phyloP scores from a whole-genome alignment of 2,113 vertebrate genomes.

The Archilochus colubris region DNA sequence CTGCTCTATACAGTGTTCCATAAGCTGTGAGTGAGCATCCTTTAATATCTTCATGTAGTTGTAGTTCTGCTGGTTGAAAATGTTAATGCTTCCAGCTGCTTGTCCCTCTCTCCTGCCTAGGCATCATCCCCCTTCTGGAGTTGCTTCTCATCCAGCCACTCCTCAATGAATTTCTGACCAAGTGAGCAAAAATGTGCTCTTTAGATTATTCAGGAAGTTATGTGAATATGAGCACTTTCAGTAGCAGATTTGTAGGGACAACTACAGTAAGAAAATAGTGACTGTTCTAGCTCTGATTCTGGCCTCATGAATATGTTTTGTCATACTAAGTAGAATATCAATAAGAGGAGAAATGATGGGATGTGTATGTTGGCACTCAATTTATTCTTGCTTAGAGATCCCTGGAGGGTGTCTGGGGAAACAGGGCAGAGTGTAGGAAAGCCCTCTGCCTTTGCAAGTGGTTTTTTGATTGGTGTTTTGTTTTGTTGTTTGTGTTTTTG shows the following conservation, averaged over 20 bases:
- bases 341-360: not conserved
- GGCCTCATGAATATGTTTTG: not conserved
- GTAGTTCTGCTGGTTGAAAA: not conserved
- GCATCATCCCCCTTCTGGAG: not conserved
- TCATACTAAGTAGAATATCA: not conserved
- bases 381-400: not conserved
- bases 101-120: not conserved
- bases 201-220: not conserved
- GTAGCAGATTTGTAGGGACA: not conserved
- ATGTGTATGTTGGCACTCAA: not conserved
- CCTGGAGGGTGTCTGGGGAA: not conserved
- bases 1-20: not conserved
- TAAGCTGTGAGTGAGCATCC: not conserved
- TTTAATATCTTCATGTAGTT: not conserved
- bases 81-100: not conserved
- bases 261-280: accelerated
- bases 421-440: not conserved
- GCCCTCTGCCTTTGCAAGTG: not conserved
- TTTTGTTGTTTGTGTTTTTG: no score
- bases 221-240: accelerated
- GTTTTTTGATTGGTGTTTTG: no score
- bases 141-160: not conserved
- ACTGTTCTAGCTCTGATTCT: not conserved
- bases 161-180: not conserved
- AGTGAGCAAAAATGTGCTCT: accelerated